These are phyloP conservation scores for Caenorhabditis tropicalis DNA, from an alignment of 1,140 invertebrate species.

Conservation along the genomic window DNA sequence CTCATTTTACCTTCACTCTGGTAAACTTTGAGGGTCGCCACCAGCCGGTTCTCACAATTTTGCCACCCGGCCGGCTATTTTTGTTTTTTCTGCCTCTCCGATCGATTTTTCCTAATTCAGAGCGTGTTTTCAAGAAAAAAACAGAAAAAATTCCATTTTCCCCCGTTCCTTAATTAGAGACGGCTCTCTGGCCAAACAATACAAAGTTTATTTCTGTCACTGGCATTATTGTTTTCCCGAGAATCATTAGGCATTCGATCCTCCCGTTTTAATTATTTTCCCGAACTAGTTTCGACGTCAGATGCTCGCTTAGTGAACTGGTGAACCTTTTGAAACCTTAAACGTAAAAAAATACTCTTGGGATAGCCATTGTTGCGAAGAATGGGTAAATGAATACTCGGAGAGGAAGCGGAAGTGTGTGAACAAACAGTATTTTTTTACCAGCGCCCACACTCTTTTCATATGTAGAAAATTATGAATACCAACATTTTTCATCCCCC, in stretches of 20 bases:
- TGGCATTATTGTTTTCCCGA: neutral
- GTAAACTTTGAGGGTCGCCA: constrained; percentile 32
- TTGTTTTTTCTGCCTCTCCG: neutral
- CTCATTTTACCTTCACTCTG: neutral
- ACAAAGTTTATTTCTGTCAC: neutral
- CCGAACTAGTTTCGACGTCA: neutral
- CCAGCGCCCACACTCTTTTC: neutral
- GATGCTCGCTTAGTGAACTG: neutral
- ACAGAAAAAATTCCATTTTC: neutral
- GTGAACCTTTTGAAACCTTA: constrained; percentile 20
- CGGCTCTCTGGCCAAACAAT: neutral
- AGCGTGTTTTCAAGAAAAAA: neutral
- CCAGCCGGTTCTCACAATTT: constrained; percentile 19
- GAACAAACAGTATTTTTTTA: constrained; percentile 42
- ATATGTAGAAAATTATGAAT: neutral
- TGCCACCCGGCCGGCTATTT: neutral
- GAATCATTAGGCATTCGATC: neutral
- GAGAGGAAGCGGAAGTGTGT: constrained; percentile 39
- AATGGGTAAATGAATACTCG: constrained; percentile 37
- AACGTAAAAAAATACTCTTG: constrained; percentile 37
- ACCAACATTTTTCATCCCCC: no score
- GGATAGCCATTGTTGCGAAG: neutral
- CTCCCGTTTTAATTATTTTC: neutral
- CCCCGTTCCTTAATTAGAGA: constrained; percentile 1
- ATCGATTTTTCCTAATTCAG: neutral